Evolutionary conservation across 2,113 vertebrate species (phyloP).

Genomic region (Amia ocellicauda): DNA sequence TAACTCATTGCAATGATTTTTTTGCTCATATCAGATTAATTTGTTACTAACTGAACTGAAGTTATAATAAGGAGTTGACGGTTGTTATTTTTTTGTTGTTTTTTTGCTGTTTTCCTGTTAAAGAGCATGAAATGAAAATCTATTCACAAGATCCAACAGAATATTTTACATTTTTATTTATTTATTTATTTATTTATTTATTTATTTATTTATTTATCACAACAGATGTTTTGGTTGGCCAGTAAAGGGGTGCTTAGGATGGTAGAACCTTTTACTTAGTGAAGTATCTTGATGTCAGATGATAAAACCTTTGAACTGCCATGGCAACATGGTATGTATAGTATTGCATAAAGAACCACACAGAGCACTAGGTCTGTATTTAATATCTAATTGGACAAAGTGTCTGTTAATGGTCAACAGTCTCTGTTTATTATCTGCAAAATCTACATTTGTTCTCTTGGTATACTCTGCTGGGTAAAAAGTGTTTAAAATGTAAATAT

Average conservation of each 20-base stretch:
- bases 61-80: neutral
- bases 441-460: too few relatives aligned
- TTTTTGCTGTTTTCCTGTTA: neutral
- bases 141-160: neutral
- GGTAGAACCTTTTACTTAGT: slow-evolving; percentile 15
- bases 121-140: neutral
- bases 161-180: neutral
- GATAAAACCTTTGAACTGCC: slow-evolving; percentile 9
- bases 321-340: slow-evolving; percentile 9
- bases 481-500: too few relatives aligned
- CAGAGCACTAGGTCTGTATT: too few relatives aligned
- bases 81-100: too few relatives aligned
- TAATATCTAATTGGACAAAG: too few relatives aligned
- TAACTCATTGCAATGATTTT: slow-evolving; percentile 1
- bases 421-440: too few relatives aligned
- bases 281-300: slow-evolving; percentile 27
- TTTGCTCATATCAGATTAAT: neutral
- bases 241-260: slow-evolving; percentile 4
- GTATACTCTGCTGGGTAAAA: too few relatives aligned
- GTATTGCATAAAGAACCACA: neutral
- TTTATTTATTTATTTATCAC: too few relatives aligned
- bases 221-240: slow-evolving; percentile 7
- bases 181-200: slow-evolving; percentile 6
- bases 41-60: neutral
- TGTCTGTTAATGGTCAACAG: too few relatives aligned